phyloP scores from a whole-genome alignment of 2,888 invertebrate species.

The Cephus spinipes region DNA sequence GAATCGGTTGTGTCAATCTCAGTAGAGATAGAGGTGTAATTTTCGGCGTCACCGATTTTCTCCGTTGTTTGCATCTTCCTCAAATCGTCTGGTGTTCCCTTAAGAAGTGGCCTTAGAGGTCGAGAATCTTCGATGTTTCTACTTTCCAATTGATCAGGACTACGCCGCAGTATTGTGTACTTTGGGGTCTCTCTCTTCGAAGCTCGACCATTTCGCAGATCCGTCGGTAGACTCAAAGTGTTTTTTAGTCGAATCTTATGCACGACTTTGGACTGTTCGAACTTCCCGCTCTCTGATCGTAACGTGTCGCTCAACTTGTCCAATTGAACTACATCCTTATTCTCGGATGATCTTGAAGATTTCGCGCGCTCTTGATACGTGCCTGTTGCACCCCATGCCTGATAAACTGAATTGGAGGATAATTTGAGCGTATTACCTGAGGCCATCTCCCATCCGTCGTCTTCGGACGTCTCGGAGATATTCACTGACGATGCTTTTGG shows the following conservation, averaged over 20 bases:
- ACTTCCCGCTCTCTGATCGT: background rate
- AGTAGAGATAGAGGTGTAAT: background rate
- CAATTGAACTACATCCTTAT: too few relatives aligned
- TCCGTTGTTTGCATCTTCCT: background rate
- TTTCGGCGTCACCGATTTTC: conserved; percentile 4
- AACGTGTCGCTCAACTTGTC: too few relatives aligned
- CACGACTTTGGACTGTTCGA: conserved; percentile 19
- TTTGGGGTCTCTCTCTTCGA: conserved; percentile 23
- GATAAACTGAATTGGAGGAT: background rate
- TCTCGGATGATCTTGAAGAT: too few relatives aligned
- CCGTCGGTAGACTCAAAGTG: conserved; percentile 19
- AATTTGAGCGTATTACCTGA: conserved; percentile 48
- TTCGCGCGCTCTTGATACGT: too few relatives aligned
- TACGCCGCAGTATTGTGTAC: conserved; percentile 28
- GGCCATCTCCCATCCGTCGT: conserved; percentile 54
- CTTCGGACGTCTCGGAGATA: conserved; percentile 30
- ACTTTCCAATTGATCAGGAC: background rate
- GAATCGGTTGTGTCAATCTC: background rate
- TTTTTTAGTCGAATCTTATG: conserved; percentile 26
- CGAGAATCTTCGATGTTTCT: background rate
- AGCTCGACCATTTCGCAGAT: conserved; percentile 15
- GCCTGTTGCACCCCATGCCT: too few relatives aligned
- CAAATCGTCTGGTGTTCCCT: background rate
- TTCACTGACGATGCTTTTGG: conserved; percentile 25
- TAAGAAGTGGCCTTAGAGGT: background rate